Evolutionary conservation across 2,113 vertebrate species (phyloP), one percentile per base, ranked within the genome.

Genomic region (Tychaedon coryphoeus): DNA sequence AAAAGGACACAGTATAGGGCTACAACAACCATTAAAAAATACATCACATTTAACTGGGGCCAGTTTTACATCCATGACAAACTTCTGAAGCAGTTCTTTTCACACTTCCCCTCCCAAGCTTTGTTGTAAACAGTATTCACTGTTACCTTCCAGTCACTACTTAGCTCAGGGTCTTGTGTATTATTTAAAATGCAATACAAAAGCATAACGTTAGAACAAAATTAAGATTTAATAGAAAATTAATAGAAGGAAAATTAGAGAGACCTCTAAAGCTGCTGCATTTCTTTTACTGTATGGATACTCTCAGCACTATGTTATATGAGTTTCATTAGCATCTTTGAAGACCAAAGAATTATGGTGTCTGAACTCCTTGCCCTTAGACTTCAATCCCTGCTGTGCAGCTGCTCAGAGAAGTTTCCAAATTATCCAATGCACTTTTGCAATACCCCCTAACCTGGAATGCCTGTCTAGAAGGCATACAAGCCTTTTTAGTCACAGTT

Each of bases 351-450:
- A 23, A n/a, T 40, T 78, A 18, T 9, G 7, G 5, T 72, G 70
- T 72, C 31, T 91, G 57, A 95, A 83, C 60, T 75, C 45, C 70
- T 95, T 86, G 25, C 25, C 45, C n/a, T 70, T 50, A 48, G 43
- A 85, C 50, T 88, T 66, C 40, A 77, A n/a, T 13, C 47, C 23
- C 53, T 83, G 17, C 34, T 92, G 43, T 51, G 69, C 43, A 79
- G 36, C 54, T 70, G 26, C 31, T 60, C 84, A 76, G 40, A 84
- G 33, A 67, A 36, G 8, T 36, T 87, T 77, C 38, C 57, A 90
- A 93, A 64, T 80, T 61, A 77, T 38, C 66, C 40, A n/a, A 16
- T 2, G 1, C 8, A 38, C 28, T 84, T 82, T 36, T 74, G 42
- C 50, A 79, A 36, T 24, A 67, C 23, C 33, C 71, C 16, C 18